Percentiles rank a stretch among this genome's conserved stretches.
These are phyloP conservation scores for Chesias legatella DNA, from an alignment of 2,888 invertebrate species.

Conservation along the genomic window DNA sequence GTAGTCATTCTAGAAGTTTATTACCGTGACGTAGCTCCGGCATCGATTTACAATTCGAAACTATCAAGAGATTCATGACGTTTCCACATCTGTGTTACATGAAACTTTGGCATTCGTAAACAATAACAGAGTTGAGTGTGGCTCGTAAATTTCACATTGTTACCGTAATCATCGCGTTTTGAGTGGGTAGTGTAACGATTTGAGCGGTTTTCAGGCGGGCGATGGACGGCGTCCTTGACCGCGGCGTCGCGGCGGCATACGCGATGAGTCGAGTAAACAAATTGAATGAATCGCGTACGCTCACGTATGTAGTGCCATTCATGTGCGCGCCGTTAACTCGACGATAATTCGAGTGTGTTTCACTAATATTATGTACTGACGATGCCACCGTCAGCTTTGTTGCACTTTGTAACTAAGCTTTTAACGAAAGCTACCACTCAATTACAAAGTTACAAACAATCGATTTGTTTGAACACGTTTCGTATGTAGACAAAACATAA, in stretches of 20 bases:
- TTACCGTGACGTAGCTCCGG: conserved; percentile 18
- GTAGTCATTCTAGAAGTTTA: conserved; percentile 21
- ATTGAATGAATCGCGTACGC: conserved; percentile 77
- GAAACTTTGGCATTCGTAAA: conserved; percentile 45
- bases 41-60: conserved; percentile 4
- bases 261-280: conserved; percentile 66
- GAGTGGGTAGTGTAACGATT: conserved; percentile 35
- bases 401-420: conserved; percentile 17
- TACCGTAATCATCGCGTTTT: conserved; percentile 37
- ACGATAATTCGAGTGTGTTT: conserved; percentile 68
- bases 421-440: conserved; percentile 14
- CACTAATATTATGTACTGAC: conserved; percentile 49
- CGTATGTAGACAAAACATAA: too few species aligned
- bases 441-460: too few species aligned
- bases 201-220: conserved; percentile 48
- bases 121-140: conserved; percentile 35
- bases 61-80: conserved; percentile 19
- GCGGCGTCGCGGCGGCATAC: conserved; percentile 52
- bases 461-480: too few species aligned
- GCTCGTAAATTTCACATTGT: conserved; percentile 18
- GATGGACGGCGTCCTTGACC: conserved; percentile 72
- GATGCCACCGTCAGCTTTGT: conserved; percentile 15
- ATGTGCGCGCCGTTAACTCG: conserved; percentile 68
- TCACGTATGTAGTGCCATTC: conserved; percentile 68
- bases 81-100: conserved; percentile 29